A percentile compares a stretch with the other conserved stretches of the same genome.
phyloP scores from a whole-genome alignment of 2,797 vertebrate genomes.

The Stomatorhinus walkeri region DNA sequence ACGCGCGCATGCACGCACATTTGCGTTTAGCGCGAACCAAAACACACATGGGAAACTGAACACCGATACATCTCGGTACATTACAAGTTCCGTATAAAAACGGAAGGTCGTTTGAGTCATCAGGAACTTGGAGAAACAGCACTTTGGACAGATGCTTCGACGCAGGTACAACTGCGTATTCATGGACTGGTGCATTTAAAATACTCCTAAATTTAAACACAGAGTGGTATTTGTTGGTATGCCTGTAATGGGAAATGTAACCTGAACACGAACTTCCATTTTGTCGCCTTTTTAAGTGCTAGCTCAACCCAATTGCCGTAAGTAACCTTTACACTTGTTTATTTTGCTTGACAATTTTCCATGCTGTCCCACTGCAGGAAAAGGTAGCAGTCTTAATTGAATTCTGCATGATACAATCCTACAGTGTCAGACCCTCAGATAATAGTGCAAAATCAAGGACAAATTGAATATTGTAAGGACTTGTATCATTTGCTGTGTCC shows the following conservation, averaged over 20 bases:
- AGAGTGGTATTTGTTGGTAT: conserved; percentile 12
- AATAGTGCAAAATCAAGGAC: conserved; percentile 82
- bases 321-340: conserved; percentile 43
- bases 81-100: conserved; percentile 6
- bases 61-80: background rate
- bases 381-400: conserved; percentile 41
- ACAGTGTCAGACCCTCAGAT: conserved; percentile 71
- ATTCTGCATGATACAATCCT: conserved; percentile 58
- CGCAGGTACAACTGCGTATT: background rate
- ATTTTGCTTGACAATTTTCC: conserved; percentile 27
- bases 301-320: conserved; percentile 42
- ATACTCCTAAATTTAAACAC: conserved; percentile 12
- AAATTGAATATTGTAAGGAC: conserved; percentile 58
- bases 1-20: background rate
- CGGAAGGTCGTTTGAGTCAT: background rate
- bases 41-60: background rate
- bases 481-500: conserved; percentile 45
- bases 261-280: conserved; percentile 33
- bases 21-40: background rate
- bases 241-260: conserved; percentile 22
- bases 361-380: conserved; percentile 45
- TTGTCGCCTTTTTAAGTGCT: conserved; percentile 52
- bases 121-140: background rate
- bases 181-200: background rate
- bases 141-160: conserved; percentile 16